A percentile compares a stretch with the other conserved stretches of the same genome.
Evolutionary conservation across 1,140 invertebrate genomes (phyloP).

Genomic region (Drosophila kurseongensis): DNA sequence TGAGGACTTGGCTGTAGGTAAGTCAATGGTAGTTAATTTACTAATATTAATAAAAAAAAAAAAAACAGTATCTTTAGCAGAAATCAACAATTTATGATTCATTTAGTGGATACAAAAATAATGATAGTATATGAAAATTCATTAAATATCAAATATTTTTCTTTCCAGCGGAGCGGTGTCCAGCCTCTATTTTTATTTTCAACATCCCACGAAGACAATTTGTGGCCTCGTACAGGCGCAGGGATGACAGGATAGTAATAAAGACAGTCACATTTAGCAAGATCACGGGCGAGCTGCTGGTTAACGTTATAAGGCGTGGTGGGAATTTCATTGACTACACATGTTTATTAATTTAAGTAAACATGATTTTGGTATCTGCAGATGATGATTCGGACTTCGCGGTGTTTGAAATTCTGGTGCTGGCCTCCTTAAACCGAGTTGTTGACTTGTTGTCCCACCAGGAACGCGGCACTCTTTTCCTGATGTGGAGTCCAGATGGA

Average conservation of each 20-base stretch:
- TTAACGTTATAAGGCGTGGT: conserved; percentile 67
- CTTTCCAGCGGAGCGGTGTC: conserved; percentile 54
- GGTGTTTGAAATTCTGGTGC: conserved; percentile 64
- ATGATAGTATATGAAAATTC: too few species aligned
- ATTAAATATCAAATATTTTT: neutral
- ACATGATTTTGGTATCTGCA: conserved; percentile 2
- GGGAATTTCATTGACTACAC: neutral
- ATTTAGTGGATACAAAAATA: too few species aligned
- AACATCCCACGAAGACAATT: conserved; percentile 66
- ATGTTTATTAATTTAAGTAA: neutral
- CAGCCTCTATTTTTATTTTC: conserved; percentile 67
- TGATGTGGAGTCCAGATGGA: conserved; percentile 80
- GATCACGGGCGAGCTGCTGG: conserved; percentile 76
- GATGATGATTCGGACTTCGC: conserved; percentile 38
- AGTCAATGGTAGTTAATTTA: conserved; percentile 2
- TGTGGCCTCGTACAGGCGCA: conserved; percentile 70
- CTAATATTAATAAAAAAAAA: neutral
- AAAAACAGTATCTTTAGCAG: neutral
- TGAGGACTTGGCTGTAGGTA: conserved; percentile 71
- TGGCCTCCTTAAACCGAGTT: conserved; percentile 73
- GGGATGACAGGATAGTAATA: conserved; percentile 58
- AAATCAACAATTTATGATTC: too few species aligned
- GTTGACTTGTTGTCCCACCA: conserved; percentile 66
- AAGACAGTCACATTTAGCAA: conserved; percentile 72
- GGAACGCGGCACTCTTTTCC: conserved; percentile 64